These are phyloP conservation scores for Cordilura impudica DNA, from an alignment of 2,888 invertebrate genomes.

Conservation along the genomic window DNA sequence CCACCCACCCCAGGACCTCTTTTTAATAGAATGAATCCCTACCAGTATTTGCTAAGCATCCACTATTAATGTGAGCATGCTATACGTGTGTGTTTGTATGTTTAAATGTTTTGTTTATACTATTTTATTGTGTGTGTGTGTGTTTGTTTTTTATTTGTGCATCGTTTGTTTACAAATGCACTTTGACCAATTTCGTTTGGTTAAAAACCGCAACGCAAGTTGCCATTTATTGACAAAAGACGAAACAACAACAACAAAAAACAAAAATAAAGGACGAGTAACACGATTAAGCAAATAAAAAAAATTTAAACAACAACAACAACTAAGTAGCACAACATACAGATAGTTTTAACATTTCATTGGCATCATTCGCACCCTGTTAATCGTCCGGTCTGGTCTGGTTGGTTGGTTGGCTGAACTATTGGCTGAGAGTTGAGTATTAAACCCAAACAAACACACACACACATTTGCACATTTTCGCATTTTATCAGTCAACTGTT, in stretches of 20 bases:
- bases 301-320: conserved; percentile 3
- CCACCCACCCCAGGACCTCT: not conserved
- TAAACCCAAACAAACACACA: conserved; percentile 9
- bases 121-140: not conserved
- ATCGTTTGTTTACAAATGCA: conserved; percentile 60
- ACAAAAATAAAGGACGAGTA: conserved; percentile 42
- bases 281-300: conserved; percentile 54
- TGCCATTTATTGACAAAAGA: conserved; percentile 58
- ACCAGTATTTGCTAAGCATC: conserved; percentile 1
- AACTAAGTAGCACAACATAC: not conserved
- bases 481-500: conserved; percentile 12
- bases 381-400: conserved; percentile 52
- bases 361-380: conserved; percentile 59
- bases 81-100: not conserved
- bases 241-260: conserved; percentile 24
- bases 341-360: conserved; percentile 49
- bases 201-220: conserved; percentile 62
- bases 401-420: conserved; percentile 35
- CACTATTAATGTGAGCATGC: not conserved
- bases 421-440: conserved; percentile 47
- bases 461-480: conserved; percentile 3
- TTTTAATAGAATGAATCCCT: not conserved
- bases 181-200: conserved; percentile 62
- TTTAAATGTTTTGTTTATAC: not conserved
- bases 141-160: conserved; percentile 47